Evolutionary conservation across 2,888 invertebrate species (phyloP).

Genomic region (Dicycla oo): DNA sequence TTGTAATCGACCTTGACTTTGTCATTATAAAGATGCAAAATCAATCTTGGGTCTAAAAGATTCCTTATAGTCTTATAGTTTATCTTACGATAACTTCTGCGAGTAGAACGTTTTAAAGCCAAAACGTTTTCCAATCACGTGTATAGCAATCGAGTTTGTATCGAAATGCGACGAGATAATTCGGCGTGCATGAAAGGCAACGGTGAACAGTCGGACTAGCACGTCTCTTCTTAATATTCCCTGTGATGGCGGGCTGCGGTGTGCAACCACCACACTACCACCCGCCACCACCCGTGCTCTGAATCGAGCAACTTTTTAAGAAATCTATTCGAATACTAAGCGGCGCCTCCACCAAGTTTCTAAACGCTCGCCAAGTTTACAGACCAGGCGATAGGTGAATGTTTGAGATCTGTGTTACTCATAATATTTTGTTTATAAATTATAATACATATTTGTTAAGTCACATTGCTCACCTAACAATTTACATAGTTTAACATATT

Average conservation of each 20-base stretch:
- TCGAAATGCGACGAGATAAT: conserved; percentile 64
- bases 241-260: conserved; percentile 61
- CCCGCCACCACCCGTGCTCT: conserved; percentile 60
- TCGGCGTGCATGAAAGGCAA: conserved; percentile 59
- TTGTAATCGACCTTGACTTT: conserved; percentile 15
- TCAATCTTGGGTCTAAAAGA: conserved; percentile 4
- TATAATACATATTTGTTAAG: conserved; percentile 5
- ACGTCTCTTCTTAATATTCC: conserved; percentile 66
- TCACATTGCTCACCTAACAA: conserved; percentile 22
- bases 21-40: conserved; percentile 12
- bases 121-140: conserved; percentile 61
- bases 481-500: conserved; percentile 32
- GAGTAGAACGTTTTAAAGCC: conserved; percentile 16
- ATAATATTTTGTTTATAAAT: conserved; percentile 8
- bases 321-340: conserved; percentile 68
- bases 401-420: conserved; percentile 12
- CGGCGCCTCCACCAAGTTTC: conserved; percentile 54
- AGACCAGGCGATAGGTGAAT: conserved; percentile 38
- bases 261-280: conserved; percentile 50
- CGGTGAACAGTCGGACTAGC: conserved; percentile 53
- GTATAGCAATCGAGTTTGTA: conserved; percentile 64
- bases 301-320: conserved; percentile 69
- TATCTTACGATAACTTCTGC: conserved; percentile 21
- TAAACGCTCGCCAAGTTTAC: conserved; percentile 59
- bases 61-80: conserved; percentile 5